Evolutionary conservation across 1,140 invertebrate genomes (phyloP), one percentile per base, ranked within the genome.

Genomic region (Meloidogyne exigua): DNA sequence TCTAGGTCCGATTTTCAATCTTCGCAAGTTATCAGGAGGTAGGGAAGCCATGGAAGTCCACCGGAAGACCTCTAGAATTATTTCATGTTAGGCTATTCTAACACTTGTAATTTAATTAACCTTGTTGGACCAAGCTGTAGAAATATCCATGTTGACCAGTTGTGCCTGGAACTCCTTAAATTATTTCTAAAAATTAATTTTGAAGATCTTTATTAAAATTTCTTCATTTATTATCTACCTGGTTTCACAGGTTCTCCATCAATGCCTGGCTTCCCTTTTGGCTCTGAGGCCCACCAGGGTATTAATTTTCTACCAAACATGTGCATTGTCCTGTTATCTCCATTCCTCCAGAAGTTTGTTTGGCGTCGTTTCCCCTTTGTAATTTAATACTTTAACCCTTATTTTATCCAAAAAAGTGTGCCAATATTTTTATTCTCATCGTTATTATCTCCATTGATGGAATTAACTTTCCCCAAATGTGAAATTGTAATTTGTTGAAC

Each of bases 31-130:
- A 28, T 13, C 63, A 11, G 66, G 36, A 0, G 63, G 28, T 9
- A 21, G 75, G 75, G 25, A 74, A 71, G 0, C 75, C 75, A n/a
- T n/a, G 75, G 75, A 12, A 69, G 75, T 12, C 75, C 75, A 11
- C 2, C 4, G 2, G 75, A 69, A 26, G 69, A 76, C 64, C 75
- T 76, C 21, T 28, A n/a, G 13, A 65, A 15, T 39, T 23, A 65
- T 9, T 25, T 25, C 1, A 0, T 12, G 15, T 13, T 0, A 1
- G n/a, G 2, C 0, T 18, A 5, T 32, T 28, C 18, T 9, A 64
- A 62, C 15, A 73, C 72, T 57, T 57, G 72, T 57, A 73, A n/a
- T 21, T 73, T 23, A 73, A 69, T 66, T 76, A 69, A 15, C 57
- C 69, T n/a, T 57, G 68, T 21, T 71, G 39, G 3, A 75, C 72